Conservation (phyloP, 1,140 invertebrate species). For the Phortica variegata region DNA sequence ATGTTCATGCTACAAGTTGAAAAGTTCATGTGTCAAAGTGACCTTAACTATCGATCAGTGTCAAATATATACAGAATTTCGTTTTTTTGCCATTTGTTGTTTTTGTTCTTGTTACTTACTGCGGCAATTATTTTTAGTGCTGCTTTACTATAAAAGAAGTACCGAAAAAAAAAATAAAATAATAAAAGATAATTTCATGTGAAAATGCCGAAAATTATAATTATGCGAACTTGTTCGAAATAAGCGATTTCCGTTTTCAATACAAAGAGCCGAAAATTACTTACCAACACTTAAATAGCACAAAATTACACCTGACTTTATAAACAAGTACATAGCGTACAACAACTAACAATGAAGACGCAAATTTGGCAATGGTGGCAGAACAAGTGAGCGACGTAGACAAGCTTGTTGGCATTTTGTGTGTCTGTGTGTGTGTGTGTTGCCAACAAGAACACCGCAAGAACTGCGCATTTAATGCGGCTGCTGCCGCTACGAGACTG, state of each 20-base stretch:
- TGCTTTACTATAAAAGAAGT: conserved; percentile 23
- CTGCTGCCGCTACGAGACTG: conserved; percentile 12
- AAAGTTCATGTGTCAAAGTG: conserved; percentile 36
- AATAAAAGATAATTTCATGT: conserved; percentile 12
- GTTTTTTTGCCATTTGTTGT: conserved; percentile 33
- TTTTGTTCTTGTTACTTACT: too few species aligned
- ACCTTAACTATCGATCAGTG: conserved; percentile 23
- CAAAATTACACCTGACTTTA: too few species aligned
- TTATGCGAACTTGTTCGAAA: conserved; percentile 45
- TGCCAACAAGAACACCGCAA: conserved; percentile 15
- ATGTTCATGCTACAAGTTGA: too few species aligned
- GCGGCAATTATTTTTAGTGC: too few species aligned
- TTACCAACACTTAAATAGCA: too few species aligned
- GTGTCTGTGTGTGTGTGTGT: too few species aligned
- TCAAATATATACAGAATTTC: neutral
- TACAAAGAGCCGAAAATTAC: conserved; percentile 27
- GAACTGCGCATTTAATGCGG: conserved; percentile 27
- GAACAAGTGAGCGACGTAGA: neutral
- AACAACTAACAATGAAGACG: too few species aligned
- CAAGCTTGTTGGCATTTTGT: neutral
- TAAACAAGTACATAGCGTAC: too few species aligned
- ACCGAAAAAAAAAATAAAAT: conserved; percentile 13
- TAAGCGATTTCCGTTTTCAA: conserved; percentile 46
- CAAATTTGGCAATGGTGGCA: too few species aligned
- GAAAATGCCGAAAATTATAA: conserved; percentile 48